phyloP scores from a whole-genome alignment of 2,888 invertebrate species.

The Thymelicus acteon region DNA sequence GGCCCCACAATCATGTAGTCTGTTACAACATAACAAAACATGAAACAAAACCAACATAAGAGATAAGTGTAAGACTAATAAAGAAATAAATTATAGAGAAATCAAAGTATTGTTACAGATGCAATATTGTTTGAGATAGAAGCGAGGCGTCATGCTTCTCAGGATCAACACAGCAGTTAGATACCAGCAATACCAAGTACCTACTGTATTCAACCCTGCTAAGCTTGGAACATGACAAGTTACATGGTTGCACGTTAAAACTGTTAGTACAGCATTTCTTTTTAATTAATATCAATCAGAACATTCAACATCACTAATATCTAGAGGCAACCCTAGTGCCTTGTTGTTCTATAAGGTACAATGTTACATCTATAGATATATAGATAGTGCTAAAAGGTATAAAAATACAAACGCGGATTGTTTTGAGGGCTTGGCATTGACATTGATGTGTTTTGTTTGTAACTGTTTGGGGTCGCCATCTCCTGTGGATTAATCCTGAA shows the following conservation, averaged over 20 bases:
- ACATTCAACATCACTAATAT: conserved; percentile 36
- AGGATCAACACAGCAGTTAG: conserved; percentile 66
- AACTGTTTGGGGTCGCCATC: conserved; percentile 93
- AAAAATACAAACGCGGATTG: conserved; percentile 88
- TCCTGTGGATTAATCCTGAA: conserved; percentile 41
- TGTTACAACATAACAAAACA: conserved; percentile 88
- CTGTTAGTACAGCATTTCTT: conserved; percentile 70
- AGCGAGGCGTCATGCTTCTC: conserved; percentile 76
- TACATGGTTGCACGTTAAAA: conserved; percentile 59
- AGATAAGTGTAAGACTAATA: conserved; percentile 87
- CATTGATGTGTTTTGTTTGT: conserved; percentile 92
- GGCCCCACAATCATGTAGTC: conserved; percentile 90
- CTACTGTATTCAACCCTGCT: conserved; percentile 59
- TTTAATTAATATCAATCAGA: conserved; percentile 40
- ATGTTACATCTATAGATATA: conserved; percentile 34
- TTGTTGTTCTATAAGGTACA: conserved; percentile 31
- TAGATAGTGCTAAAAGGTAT: conserved; percentile 47
- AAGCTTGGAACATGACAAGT: conserved; percentile 70
- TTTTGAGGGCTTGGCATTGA: conserved; percentile 89
- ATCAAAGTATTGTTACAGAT: conserved; percentile 63
- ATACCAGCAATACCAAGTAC: conserved; percentile 72
- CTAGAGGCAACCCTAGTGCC: conserved; percentile 46
- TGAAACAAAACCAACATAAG: conserved; percentile 89
- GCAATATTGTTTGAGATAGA: conserved; percentile 58
- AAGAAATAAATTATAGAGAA: conserved; percentile 64